Evolutionary conservation across 1,140 invertebrate genomes (phyloP), one percentile per base, ranked within the genome.

Genomic region (Colletes latitarsis): DNA sequence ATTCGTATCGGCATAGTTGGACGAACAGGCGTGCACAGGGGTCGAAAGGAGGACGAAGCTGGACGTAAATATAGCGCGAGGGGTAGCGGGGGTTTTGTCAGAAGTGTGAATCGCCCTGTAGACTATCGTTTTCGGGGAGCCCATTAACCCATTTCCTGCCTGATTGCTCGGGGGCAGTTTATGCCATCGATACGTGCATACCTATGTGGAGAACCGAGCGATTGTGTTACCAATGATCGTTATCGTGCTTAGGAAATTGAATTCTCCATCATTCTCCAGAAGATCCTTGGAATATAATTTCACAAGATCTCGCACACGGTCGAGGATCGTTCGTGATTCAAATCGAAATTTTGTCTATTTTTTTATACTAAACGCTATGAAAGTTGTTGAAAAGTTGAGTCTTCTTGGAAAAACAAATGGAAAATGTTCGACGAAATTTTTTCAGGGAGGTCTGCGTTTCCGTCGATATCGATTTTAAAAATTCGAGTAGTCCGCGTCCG

Each of bases 81-180:
- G 52, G 21, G 70, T 30, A 19, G 49, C 19, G 49, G 53, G 4
- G 67, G 39, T 69, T 57, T 39, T 41, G 58, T 43, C 57, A 57
- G 67, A 66, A 77, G 58, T 39, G 52, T 21, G 80, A 64, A 76
- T 55, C 58, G 21, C 10, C 55, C 53, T 57, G 6, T 68, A 60
- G 39, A 53, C 66, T 39, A 70, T 53, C 71, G 82, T 87, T 87
- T 30, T 79, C 81, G 60, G 75, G 63, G 55, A 72, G 49, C 67
- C 80, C 75, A 82, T 89, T 89, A 88, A 86, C 88, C 87, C 80
- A 84, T 89, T 89, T 88, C 76, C 79, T 63, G 53, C 41, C 21
- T 79, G 76, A 83, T 88, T 84, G 81, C 82, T 67, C 39, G 43
- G 14, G 64, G 57, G 53, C 69, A 75, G 63, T 85, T 83, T 83